phyloP scores from a whole-genome alignment of 2,113 vertebrate genomes.

The Chaetops frenatus region DNA sequence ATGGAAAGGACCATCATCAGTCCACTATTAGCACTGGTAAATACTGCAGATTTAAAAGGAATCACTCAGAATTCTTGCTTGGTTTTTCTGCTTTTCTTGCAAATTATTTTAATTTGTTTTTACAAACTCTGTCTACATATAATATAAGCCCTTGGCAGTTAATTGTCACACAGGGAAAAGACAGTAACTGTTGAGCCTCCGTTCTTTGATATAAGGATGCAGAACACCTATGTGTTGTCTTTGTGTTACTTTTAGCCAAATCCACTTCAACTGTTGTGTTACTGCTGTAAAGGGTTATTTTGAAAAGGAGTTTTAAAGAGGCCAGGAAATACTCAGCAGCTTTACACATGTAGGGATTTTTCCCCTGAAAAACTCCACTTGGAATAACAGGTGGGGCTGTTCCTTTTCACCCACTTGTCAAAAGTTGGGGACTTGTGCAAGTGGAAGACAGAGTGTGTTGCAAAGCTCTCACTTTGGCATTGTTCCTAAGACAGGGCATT shows the following conservation, averaged over 20 bases:
- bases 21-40: background rate
- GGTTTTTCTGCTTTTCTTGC: background rate
- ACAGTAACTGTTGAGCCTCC: background rate
- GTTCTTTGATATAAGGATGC: background rate
- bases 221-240: background rate
- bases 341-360: background rate
- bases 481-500: background rate
- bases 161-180: accelerated
- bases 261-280: background rate
- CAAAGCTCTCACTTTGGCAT: background rate
- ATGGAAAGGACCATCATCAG: background rate
- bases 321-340: background rate
- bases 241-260: background rate
- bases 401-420: background rate
- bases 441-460: background rate
- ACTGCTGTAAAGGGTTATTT: background rate
- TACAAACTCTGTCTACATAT: background rate
- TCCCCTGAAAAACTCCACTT: background rate
- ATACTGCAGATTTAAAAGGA: background rate
- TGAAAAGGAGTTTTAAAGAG: background rate
- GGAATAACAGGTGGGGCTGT: background rate
- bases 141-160: background rate
- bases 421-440: background rate
- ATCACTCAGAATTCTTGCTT: background rate
- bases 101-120: background rate